Base-by-base conservation (phyloP, 2,888 invertebrate genomes). In the Synanthedon vespiformis region DNA sequence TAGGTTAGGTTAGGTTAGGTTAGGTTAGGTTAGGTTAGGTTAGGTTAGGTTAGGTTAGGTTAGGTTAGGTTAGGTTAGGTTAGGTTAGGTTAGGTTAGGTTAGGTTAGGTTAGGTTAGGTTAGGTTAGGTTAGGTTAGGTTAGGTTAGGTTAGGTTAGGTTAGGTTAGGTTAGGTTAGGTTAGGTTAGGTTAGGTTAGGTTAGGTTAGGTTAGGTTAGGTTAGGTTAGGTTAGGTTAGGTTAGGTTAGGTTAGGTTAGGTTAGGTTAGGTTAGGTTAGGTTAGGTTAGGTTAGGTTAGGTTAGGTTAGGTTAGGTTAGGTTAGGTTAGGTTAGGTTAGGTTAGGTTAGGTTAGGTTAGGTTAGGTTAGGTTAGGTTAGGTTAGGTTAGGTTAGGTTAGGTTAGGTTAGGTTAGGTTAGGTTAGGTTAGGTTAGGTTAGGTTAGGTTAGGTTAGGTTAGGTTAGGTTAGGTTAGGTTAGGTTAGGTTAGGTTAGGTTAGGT, bases 101-200 rank as follows among this genome's bases (percentile, higher is more conserved):
- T 54, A 55, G 55, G 55, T 55, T 57, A 54, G 57, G 55, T 56
- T 56, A 53, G 57, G 57, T 57, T 56, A 55, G 56, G 56, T 56
- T 58, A 57, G 56, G 58, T 58, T 58, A 57, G 58, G 58, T 58
- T 58, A 58, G 56, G 56, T 57, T 58, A 58, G 58, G 58, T 58
- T 58, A 54, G 54, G 57, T 57, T 57, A 57, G 57, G 56, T 59
- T 57, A 57, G 59, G 56, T 57, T 57, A 56, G 57, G 59, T 57
- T 59, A 56, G 57, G 59, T 57, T 59, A 55, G 56, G 57, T 55
- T 57, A 55, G 55, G 56, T 55, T 57, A 58, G 58, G 57, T 57
- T 57, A 57, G 57, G 57, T 57, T 57, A 57, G 57, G 57, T 57
- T 57, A 52, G 53, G 53, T 55, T 57, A 55, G 55, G 57, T 54